A percentile compares a stretch with the other conserved stretches of the same genome.
Conservation (phyloP, 2,797 vertebrate genomes). For the Triplophysa yarkandensis region DNA sequence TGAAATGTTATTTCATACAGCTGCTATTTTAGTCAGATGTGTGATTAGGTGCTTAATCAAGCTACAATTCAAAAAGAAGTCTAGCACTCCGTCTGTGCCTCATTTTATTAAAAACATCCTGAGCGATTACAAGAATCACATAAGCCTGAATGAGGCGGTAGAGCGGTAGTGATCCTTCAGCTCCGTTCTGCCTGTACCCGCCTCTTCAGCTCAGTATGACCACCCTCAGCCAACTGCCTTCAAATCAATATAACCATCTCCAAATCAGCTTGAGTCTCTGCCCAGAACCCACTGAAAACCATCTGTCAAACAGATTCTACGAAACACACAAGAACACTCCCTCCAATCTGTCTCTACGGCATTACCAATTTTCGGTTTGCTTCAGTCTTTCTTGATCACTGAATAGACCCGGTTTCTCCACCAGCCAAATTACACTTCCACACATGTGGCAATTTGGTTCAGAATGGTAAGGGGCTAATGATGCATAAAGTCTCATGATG, state of each 20-base stretch:
- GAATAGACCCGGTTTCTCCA: conserved; percentile 19
- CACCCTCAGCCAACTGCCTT: conserved; percentile 14
- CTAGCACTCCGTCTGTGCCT: neutral
- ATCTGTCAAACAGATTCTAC: conserved; percentile 42
- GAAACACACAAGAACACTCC: conserved; percentile 25
- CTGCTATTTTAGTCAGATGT: neutral
- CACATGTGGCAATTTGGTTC: conserved; percentile 29
- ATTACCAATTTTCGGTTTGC: conserved; percentile 35
- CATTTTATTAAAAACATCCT: conserved; percentile 18
- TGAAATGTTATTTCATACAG: neutral
- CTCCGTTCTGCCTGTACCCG: neutral
- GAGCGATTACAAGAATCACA: neutral
- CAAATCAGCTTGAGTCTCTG: conserved; percentile 36
- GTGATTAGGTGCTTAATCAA: conserved; percentile 17
- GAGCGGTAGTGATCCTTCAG: conserved; percentile 8
- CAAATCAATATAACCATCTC: conserved; percentile 34
- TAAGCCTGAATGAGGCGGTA: neutral
- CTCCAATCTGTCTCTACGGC: conserved; percentile 27
- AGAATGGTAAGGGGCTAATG: conserved; percentile 32
- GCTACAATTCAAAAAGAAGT: neutral
- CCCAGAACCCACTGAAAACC: conserved; percentile 32
- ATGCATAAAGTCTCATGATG: conserved; percentile 29
- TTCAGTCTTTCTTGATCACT: conserved; percentile 37
- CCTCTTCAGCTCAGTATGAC: conserved; percentile 9
- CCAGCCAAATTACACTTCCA: conserved; percentile 36